phyloP scores from a whole-genome alignment of 2,113 vertebrate genomes.

The Platichthys stellatus region DNA sequence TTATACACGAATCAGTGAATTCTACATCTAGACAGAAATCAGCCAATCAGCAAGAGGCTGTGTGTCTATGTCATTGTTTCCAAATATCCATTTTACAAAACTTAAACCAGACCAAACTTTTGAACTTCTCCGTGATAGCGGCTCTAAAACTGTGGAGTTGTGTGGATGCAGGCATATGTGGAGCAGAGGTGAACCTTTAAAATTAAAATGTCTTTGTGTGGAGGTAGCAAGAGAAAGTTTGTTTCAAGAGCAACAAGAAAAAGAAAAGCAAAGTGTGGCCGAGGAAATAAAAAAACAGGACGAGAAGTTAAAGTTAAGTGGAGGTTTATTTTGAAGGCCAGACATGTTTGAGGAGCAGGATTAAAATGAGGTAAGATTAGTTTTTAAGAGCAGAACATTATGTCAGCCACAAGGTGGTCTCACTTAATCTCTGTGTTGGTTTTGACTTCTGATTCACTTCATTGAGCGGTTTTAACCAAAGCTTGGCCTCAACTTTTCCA shows the following conservation, averaged over 20 bases:
- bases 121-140: no score
- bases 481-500: constrained; percentile 41
- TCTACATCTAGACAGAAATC: no score
- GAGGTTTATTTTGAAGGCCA: constrained; percentile 24
- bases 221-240: not conserved
- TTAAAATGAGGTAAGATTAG: constrained; percentile 30
- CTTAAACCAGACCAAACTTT: no score
- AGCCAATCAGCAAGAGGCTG: no score
- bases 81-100: no score
- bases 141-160: no score
- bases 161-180: no score
- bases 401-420: constrained; percentile 52
- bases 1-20: no score
- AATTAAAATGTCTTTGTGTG: no score
- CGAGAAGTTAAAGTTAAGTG: not conserved
- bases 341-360: constrained; percentile 14
- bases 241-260: constrained; percentile 11
- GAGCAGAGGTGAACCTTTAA: no score
- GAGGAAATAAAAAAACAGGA: constrained; percentile 25
- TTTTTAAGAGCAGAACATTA: constrained; percentile 27
- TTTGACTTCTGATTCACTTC: constrained; percentile 59
- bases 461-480: constrained; percentile 43
- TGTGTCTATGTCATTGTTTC: no score
- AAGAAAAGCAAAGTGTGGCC: constrained; percentile 24
- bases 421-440: constrained; percentile 53